Base-by-base conservation (phyloP, 2,888 invertebrate species). In the Morpho achilles region DNA sequence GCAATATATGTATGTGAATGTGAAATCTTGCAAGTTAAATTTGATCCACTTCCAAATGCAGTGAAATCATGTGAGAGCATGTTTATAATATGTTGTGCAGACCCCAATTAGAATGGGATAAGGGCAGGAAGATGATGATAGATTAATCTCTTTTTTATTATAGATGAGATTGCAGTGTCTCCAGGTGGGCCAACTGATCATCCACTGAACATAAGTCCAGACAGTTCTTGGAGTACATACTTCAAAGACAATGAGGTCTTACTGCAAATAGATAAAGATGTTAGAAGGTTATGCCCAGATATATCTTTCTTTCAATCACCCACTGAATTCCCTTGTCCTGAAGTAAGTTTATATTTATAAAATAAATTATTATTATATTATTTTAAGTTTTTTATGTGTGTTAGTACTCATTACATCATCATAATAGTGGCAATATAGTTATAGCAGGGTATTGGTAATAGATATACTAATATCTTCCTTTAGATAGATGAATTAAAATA, bases 221-320 rank as follows among this genome's bases (percentile, higher is more conserved):
- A 97, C 69, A 98, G 98, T 78, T 95, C 97, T 51, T 99, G 99
- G 99, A 95, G 95, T 72, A 95, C 95, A 3, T 99, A 95, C 83
- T 99, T 99, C 84, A 97, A 96, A 80, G 99, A 99, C 81, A 99
- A 99, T 82, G 98, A 99, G 87, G 98, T 99, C 61, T 88, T 99
- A 46, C 85, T 98, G 48, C 99, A 99, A 92, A 99, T 99, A 71
- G 99, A 99, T 82, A 99, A 99, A 82, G 98, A 99, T 85, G 98
- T 98, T 51, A 93, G 98, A 67, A 93, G 99, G 55, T 86, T 99
- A 2, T 98, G 98, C 77, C 99, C 99, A 8, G 99, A 99, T 80
- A 97, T 97, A 78, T 98, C 98, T 56, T 99, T 99, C 88, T 99
- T 99, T 84, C 99, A 99, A 87, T 82, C 92, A 53, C 95, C 98